These are phyloP conservation scores for Propithecus coquereli DNA, from an alignment of 2,113 vertebrate species.

Conservation along the genomic window DNA sequence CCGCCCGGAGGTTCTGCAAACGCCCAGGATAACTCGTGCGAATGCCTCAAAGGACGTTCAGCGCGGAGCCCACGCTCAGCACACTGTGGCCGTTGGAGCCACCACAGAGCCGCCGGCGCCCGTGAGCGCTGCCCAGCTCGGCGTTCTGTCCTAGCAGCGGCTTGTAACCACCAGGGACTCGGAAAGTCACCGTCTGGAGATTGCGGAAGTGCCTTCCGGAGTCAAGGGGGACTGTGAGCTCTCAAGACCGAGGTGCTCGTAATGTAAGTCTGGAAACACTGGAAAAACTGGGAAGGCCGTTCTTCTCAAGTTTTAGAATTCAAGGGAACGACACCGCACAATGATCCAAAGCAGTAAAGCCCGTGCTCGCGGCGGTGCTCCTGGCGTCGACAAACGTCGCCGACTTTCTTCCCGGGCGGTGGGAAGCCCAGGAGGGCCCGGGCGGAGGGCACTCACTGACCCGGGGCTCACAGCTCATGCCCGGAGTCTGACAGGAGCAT, in stretches of 20 bases:
- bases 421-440: accelerated
- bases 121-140: neutral
- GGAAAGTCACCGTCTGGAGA: neutral
- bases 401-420: accelerated
- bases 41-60: accelerated
- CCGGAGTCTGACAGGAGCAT: accelerated
- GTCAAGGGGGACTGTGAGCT: neutral
- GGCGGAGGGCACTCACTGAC: too few relatives aligned
- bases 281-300: neutral
- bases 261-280: neutral
- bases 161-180: neutral
- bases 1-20: neutral
- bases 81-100: accelerated
- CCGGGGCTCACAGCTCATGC: accelerated
- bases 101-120: accelerated
- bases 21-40: too few relatives aligned
- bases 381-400: accelerated
- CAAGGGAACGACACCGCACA: accelerated
- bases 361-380: accelerated
- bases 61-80: accelerated
- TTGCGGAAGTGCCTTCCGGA: accelerated
- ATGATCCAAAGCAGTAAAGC: accelerated
- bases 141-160: accelerated
- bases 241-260: neutral
- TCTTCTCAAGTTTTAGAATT: neutral